Evolutionary conservation across 23 tunicate species (phyloP).

Genomic region (Phallusia fumigata): DNA sequence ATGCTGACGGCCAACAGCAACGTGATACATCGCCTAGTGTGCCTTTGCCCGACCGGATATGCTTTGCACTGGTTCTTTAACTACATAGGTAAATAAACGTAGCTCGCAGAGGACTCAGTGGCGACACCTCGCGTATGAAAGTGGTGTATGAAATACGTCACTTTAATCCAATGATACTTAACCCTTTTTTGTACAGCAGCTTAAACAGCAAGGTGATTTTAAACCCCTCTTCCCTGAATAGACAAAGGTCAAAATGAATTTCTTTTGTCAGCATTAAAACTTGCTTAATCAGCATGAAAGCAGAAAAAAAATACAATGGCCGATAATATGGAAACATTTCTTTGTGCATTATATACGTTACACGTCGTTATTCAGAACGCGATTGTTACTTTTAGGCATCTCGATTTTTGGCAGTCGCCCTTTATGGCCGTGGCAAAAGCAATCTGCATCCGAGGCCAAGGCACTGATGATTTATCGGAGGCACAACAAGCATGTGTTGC

Average conservation of each 20-base stretch:
- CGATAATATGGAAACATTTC: no score
- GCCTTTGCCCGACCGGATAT: background rate
- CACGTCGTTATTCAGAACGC: no score
- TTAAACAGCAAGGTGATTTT: no score
- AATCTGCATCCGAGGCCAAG: background rate
- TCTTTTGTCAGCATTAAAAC: no score
- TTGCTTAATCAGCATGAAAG: no score
- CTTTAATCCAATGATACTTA: no score
- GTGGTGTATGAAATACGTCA: background rate
- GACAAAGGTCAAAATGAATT: no score
- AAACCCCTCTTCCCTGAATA: no score
- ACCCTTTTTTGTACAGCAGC: no score
- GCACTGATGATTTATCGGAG: slow-evolving; percentile 22
- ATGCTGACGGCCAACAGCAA: background rate
- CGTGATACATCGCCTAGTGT: background rate
- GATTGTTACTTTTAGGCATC: background rate
- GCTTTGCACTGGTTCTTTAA: background rate
- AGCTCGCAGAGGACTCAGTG: no score
- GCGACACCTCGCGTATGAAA: background rate
- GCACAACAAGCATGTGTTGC: slow-evolving; percentile 31
- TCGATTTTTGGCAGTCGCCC: background rate
- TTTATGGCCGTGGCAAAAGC: slow-evolving; percentile 3
- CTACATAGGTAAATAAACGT: background rate
- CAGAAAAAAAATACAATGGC: no score
- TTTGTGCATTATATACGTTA: no score